Evolutionary conservation across 2,797 vertebrate species (phyloP).

Genomic region (Bryconaethiops microstoma): DNA sequence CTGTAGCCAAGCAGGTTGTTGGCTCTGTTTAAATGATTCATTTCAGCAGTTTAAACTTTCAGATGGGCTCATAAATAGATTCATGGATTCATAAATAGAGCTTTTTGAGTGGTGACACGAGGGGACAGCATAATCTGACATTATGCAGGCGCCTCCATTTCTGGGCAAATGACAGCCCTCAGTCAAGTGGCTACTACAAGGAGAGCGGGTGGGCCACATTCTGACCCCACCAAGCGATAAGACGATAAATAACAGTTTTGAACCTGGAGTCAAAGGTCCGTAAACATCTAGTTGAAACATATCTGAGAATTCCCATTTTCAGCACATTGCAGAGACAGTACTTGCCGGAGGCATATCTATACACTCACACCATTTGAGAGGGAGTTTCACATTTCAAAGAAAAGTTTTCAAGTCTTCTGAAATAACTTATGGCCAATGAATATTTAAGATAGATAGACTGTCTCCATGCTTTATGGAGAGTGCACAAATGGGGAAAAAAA

Average conservation of each 20-base stretch:
- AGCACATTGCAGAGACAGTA: slow-evolving; percentile 67
- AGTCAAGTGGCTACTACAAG: slow-evolving; percentile 73
- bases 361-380: slow-evolving; percentile 29
- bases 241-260: slow-evolving; percentile 74
- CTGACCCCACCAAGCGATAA: slow-evolving; percentile 74
- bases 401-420: slow-evolving; percentile 26
- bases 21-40: slow-evolving; percentile 68
- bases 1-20: slow-evolving; percentile 40
- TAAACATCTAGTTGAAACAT: slow-evolving; percentile 75
- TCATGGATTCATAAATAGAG: slow-evolving; percentile 70
- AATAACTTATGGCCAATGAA: slow-evolving; percentile 39
- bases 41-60: slow-evolving; percentile 74
- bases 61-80: slow-evolving; percentile 65
- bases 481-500: slow-evolving; percentile 6
- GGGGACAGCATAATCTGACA: slow-evolving; percentile 79
- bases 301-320: slow-evolving; percentile 69
- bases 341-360: slow-evolving; percentile 58
- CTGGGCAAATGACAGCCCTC: slow-evolving; percentile 75
- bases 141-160: slow-evolving; percentile 77
- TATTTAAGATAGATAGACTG: slow-evolving; percentile 34
- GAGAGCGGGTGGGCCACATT: slow-evolving; percentile 66
- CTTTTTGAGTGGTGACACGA: slow-evolving; percentile 71
- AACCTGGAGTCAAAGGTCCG: slow-evolving; percentile 73
- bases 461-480: slow-evolving; percentile 12
- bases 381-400: slow-evolving; percentile 30